Evolutionary conservation across 2,113 vertebrate genomes (phyloP), one percentile per base, ranked within the genome.

Genomic region (Zingel zingel): DNA sequence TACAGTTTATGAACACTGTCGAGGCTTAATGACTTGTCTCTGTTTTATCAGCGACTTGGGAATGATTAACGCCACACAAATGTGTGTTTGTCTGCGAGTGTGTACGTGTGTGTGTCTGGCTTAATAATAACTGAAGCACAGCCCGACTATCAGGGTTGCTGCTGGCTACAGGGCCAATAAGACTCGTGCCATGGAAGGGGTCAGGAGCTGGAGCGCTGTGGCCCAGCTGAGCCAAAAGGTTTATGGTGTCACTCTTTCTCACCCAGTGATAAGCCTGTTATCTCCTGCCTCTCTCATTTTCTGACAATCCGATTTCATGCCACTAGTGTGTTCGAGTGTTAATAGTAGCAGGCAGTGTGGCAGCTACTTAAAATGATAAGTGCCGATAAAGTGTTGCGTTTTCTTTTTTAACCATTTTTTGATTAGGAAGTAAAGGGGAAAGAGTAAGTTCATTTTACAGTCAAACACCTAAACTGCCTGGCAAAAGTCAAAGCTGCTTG

Each of bases 1-100:
- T 61, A 39, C 30, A 74, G 81, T 86, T 85, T 84, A 86, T 89
- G 86, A 91, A 83, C 77, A 65, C 45, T 66, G 84, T 81, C 18
- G 7, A 74, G 50, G 65, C 76, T 81, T 89, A 90, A 91, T 85
- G 91, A 87, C 77, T 77, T 77, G 74, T 84, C 67, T 83, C 14
- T 77, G 59, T 75, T 84, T 87, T 86, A 89, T 77, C 76, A 79
- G 87, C 73, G 73, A 74, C 82, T 73, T 58, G 72, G 80, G 86
- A 43, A 74, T 86, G 87, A 89, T 90, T 91, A 87, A 88, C 54
- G 4, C 76, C 59, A 74, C 80, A 54, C 79, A 67, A 89, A 74
- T 56, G 74, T 78, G 88, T 79, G 77, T 76, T 73, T 78, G 75
- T 47, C 33, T 53, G 33, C 71, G 70, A 47, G 58, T 30, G 11